phyloP scores from a whole-genome alignment of 1,140 invertebrate species.

The Drosophila subpulchrella region DNA sequence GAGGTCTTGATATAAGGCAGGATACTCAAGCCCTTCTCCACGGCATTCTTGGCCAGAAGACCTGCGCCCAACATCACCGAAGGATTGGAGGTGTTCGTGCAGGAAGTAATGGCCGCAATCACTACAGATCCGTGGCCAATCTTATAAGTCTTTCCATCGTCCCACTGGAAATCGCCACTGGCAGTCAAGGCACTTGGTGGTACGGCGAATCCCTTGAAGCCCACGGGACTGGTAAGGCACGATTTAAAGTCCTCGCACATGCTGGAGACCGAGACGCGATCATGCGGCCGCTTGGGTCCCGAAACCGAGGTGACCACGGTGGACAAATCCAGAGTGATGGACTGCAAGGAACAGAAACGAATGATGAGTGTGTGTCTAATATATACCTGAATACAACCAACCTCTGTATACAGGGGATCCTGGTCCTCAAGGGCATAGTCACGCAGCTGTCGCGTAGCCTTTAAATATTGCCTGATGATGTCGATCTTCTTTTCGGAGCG shows the following conservation, averaged over 20 bases:
- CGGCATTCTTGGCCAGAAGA: slow-evolving; percentile 96
- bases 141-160: slow-evolving; percentile 93
- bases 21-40: slow-evolving; percentile 94
- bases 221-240: slow-evolving; percentile 95
- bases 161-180: slow-evolving; percentile 91
- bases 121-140: slow-evolving; percentile 97
- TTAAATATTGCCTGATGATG: slow-evolving; percentile 94
- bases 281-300: slow-evolving; percentile 98
- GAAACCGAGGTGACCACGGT: slow-evolving; percentile 97
- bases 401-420: slow-evolving; percentile 95
- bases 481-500: slow-evolving; percentile 92
- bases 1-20: slow-evolving; percentile 98
- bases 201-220: slow-evolving; percentile 98
- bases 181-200: slow-evolving; percentile 88
- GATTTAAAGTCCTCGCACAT: slow-evolving; percentile 96
- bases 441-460: slow-evolving; percentile 92
- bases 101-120: slow-evolving; percentile 98
- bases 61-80: slow-evolving; percentile 98
- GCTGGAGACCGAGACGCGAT: slow-evolving; percentile 94
- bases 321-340: slow-evolving; percentile 93
- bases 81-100: slow-evolving; percentile 99
- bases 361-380: neutral
- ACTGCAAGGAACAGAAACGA: slow-evolving; percentile 84
- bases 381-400: slow-evolving; percentile 42
- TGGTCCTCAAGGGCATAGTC: slow-evolving; percentile 91